Conservation (phyloP, 2,113 vertebrate genomes). For the Myotis brandtii region DNA sequence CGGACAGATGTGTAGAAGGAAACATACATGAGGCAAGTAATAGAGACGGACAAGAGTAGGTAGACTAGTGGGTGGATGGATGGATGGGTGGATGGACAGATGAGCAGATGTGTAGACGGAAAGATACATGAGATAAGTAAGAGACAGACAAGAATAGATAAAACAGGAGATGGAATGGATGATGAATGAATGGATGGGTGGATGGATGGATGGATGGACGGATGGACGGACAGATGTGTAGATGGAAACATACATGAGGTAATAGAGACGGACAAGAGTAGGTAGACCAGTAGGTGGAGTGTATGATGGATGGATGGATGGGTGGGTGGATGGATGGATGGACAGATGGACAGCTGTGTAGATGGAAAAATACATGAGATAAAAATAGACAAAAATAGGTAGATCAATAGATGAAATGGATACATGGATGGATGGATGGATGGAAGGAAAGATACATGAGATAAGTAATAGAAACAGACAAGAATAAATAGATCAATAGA, state of each 20-base stretch:
- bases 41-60: too few relatives aligned
- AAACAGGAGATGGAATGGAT: too few relatives aligned
- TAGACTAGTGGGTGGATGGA: too few relatives aligned
- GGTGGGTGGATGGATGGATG: rapidly evolving
- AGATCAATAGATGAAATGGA: too few relatives aligned
- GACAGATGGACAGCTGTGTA: too few relatives aligned
- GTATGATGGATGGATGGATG: background rate
- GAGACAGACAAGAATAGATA: too few relatives aligned
- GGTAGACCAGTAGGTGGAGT: background rate
- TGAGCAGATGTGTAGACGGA: background rate
- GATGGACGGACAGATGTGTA: background rate
- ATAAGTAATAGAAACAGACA: background rate
- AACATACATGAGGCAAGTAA: rapidly evolving
- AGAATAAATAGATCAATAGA: background rate
- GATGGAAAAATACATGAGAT: background rate
- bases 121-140: too few relatives aligned
- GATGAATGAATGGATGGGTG: background rate
- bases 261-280: background rate
- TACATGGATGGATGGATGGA: background rate
- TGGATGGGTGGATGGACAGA: too few relatives aligned
- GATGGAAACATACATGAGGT: background rate
- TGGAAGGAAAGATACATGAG: rapidly evolving
- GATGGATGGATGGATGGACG: too few relatives aligned
- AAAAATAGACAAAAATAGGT: too few relatives aligned
- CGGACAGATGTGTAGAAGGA: background rate